These are phyloP conservation scores for Romanogobio albipinnatus DNA, from an alignment of 2,113 vertebrate species.

Conservation along the genomic window DNA sequence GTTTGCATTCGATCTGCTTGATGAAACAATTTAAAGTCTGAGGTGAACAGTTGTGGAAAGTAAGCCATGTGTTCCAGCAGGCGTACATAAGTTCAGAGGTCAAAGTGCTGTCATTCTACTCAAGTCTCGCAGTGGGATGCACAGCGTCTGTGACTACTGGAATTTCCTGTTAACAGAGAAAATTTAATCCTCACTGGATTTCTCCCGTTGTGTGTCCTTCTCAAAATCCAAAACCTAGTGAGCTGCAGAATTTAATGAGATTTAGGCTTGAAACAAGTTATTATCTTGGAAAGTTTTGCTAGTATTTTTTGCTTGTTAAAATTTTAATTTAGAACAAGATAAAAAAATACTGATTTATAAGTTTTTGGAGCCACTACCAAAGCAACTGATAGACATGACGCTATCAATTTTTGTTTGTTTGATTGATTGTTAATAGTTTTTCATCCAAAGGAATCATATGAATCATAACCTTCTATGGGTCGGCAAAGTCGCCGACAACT, in stretches of 20 bases:
- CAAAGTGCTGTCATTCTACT: not conserved
- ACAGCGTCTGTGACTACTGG: not conserved
- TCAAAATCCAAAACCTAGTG: not conserved
- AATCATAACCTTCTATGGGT: too few relatives aligned
- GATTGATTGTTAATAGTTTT: too few relatives aligned
- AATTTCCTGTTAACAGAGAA: constrained; percentile 36
- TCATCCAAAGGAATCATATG: too few relatives aligned
- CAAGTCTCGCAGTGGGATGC: not conserved
- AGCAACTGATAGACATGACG: not conserved
- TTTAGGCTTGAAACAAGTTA: not conserved
- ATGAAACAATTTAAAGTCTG: not conserved
- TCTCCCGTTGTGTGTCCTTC: constrained; percentile 2
- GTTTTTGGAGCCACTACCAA: not conserved
- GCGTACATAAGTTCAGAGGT: constrained; percentile 3
- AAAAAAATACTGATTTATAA: too few relatives aligned
- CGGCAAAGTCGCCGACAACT: too few relatives aligned
- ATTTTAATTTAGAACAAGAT: too few relatives aligned
- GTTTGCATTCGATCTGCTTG: not conserved
- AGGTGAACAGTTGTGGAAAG: not conserved
- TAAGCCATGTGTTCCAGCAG: not conserved
- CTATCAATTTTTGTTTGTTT: too few relatives aligned
- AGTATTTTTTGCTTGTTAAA: too few relatives aligned
- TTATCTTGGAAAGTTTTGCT: not conserved
- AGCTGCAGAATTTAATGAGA: constrained; percentile 20
- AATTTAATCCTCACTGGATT: constrained; percentile 18